Conservation (phyloP, 2,113 vertebrate species). For the Loxodonta africana region DNA sequence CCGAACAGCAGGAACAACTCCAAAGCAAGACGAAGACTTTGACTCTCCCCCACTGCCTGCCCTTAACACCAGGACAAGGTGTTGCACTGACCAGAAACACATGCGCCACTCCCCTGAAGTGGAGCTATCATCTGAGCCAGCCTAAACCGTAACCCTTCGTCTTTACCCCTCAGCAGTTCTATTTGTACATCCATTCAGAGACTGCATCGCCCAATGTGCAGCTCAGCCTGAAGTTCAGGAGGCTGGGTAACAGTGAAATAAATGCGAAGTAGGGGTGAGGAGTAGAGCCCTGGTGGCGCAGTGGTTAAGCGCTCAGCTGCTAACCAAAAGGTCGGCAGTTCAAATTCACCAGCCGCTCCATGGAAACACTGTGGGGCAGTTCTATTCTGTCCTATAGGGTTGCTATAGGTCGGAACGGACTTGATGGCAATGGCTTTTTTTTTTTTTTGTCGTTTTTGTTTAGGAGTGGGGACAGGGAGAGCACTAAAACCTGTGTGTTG, state of each 20-base stretch:
- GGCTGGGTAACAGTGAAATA: not conserved
- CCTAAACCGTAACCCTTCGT: not conserved
- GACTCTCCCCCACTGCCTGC: not conserved
- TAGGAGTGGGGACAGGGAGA: not conserved
- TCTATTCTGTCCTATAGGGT: too few relatives aligned
- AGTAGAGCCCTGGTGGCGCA: too few relatives aligned
- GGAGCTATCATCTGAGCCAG: not conserved
- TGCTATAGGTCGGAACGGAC: too few relatives aligned
- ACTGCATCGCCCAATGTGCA: not conserved
- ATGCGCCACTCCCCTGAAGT: not conserved
- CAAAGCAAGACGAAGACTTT: slow-evolving; percentile 52
- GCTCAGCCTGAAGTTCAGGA: not conserved
- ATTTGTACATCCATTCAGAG: not conserved
- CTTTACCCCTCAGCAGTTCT: not conserved
- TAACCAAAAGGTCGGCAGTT: too few relatives aligned
- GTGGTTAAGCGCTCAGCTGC: too few relatives aligned
- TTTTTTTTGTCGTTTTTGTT: too few relatives aligned
- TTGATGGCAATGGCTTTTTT: too few relatives aligned
- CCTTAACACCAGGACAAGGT: not conserved
- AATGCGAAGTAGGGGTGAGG: not conserved
- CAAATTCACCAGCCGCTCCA: too few relatives aligned
- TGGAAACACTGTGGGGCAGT: too few relatives aligned
- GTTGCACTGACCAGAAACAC: not conserved
- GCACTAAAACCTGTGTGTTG: not conserved
- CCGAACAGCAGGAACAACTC: not conserved